Base-by-base conservation (phyloP, 1,140 invertebrate genomes). In the Colletes latitarsis region DNA sequence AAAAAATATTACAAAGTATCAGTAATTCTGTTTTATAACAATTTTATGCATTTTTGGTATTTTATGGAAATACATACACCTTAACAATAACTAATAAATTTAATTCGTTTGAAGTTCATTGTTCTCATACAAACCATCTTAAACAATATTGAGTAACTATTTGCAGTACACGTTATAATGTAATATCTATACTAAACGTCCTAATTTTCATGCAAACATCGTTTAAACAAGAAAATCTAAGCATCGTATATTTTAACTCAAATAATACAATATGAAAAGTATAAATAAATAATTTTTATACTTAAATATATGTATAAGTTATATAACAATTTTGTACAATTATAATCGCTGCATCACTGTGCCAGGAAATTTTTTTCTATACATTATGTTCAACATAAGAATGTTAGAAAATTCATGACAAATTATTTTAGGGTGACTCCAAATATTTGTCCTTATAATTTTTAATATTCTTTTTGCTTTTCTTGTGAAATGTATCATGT, bases 231-330 rank as follows among this genome's bases (percentile, higher is more conserved):
- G 21, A 64, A 72, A 64, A 46, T 62, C 69, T 46, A 72, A 64
- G 60, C 71, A 55, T 78, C 58, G 12, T 60, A 70, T 62, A 70
- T 49, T 77, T 77, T 12, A 72, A 64, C 68, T 78, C 14, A 30
- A 21, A 41, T 70, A 72, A 78, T 62, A 55, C 66, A 77, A 77
- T 72, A 78, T 70, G 0, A 78, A 60, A 71, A 63, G 68, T 78
- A 72, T 72, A 63, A 72, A 78, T 78, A 78, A 72, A 72, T 78
- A 78, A 72, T 72, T 78, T 78, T 78, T 72, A 78, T 78, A 78
- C 67, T 72, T 78, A 43, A 78, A 72, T 78, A 53, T 52, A 72
- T 12, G 15, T 64, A 72, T 72, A 72, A 63, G 69, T 78, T 78
- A 72, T 52, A 57, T 60, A 69, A 49, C 43, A 66, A 21, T 73